phyloP scores from a whole-genome alignment of 2,113 vertebrate species.

The Danionella cerebrum region DNA sequence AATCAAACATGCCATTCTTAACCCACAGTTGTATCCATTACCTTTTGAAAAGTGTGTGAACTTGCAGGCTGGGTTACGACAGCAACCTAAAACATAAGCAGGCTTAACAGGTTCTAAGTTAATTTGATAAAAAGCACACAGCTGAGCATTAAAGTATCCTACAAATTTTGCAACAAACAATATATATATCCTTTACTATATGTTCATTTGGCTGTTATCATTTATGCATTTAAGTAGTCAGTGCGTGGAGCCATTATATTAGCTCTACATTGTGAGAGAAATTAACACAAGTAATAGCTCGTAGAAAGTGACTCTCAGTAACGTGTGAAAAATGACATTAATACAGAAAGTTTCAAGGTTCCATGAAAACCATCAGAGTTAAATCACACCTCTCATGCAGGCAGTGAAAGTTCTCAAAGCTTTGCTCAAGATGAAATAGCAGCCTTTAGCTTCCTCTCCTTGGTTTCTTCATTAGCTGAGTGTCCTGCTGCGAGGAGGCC shows the following conservation, averaged over 20 bases:
- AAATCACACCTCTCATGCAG: background rate
- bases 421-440: background rate
- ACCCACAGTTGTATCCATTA: no score
- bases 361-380: background rate
- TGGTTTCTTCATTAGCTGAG: conserved; percentile 10
- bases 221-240: no score
- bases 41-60: no score
- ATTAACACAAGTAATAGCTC: background rate
- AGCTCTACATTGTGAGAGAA: background rate
- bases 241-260: background rate
- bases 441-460: background rate
- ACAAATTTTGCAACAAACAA: no score
- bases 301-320: background rate
- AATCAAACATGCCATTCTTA: no score
- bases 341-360: background rate
- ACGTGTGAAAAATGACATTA: background rate
- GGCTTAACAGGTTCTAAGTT: no score
- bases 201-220: no score
- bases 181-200: no score
- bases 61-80: no score
- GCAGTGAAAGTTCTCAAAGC: background rate
- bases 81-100: no score
- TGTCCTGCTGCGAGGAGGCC: conserved; percentile 9
- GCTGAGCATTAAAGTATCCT: no score
- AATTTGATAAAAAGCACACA: no score